Conservation (phyloP, 2,888 invertebrate species). For the Lepidochrysops patricia region DNA sequence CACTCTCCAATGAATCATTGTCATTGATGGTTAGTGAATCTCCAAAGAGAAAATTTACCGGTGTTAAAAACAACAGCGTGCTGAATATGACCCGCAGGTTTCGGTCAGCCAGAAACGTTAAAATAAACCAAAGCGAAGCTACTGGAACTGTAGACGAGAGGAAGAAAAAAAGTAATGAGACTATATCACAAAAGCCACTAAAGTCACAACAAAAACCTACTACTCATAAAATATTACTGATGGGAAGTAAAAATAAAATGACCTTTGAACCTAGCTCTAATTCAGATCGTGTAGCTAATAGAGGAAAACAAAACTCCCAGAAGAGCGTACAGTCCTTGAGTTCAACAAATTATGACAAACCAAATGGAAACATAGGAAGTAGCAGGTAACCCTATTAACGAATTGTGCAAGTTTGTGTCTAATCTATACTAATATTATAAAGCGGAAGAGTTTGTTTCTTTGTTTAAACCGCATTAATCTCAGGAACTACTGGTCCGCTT, state of each 20-base stretch:
- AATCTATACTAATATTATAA: too few relatives aligned
- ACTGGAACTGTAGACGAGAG: neutral
- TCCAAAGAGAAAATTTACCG: neutral
- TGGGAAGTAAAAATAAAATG: neutral
- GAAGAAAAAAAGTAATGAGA: neutral
- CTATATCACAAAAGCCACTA: neutral
- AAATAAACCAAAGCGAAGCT: neutral
- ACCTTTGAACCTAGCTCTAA: neutral
- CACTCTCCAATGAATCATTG: neutral
- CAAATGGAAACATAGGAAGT: neutral
- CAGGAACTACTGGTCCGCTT: too few relatives aligned
- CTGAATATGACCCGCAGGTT: neutral
- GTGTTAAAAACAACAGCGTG: neutral
- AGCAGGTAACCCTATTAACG: neutral
- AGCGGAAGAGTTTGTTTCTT: too few relatives aligned
- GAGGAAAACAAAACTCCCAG: neutral
- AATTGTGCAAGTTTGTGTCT: too few relatives aligned
- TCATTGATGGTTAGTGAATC: neutral
- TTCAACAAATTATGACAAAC: neutral
- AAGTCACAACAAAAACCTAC: neutral
- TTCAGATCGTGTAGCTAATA: neutral
- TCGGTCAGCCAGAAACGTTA: neutral
- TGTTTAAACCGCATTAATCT: too few relatives aligned
- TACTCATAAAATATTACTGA: neutral
- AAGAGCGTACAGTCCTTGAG: neutral